phyloP scores from a whole-genome alignment of 2,113 vertebrate species.

The Rhinolophus ferrumequinum region DNA sequence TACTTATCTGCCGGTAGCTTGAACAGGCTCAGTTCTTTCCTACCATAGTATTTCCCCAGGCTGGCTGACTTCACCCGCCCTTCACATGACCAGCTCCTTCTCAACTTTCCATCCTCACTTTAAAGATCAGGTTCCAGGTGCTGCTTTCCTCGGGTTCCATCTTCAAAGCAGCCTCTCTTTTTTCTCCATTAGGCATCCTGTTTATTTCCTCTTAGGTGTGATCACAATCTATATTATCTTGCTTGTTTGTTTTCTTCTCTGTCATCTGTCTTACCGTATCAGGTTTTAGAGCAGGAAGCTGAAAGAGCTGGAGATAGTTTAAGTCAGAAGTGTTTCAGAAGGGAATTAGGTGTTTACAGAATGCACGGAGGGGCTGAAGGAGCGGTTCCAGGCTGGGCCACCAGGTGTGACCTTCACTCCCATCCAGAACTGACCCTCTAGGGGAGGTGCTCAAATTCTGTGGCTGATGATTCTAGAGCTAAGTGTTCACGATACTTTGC shows the following conservation, averaged over 20 bases:
- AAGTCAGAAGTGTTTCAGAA: not conserved
- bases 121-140: conserved; percentile 4
- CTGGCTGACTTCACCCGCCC: not conserved
- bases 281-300: conserved; percentile 2
- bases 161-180: not conserved
- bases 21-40: not conserved
- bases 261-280: not conserved
- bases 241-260: conserved; percentile 5
- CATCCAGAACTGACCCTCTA: not conserved
- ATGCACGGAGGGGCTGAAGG: not conserved
- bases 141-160: not conserved
- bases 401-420: not conserved
- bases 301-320: not conserved
- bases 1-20: not conserved
- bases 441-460: not conserved
- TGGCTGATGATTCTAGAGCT: not conserved
- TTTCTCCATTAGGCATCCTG: not conserved
- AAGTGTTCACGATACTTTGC: not conserved
- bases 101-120: not conserved
- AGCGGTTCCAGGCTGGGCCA: not conserved
- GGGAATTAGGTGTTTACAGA: not conserved
- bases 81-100: not conserved
- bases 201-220: conserved; percentile 9
- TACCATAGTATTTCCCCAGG: not conserved
- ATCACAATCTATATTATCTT: not conserved